Evolutionary conservation across 2,797 vertebrate species (phyloP).

Genomic region (Trachurus trachurus): DNA sequence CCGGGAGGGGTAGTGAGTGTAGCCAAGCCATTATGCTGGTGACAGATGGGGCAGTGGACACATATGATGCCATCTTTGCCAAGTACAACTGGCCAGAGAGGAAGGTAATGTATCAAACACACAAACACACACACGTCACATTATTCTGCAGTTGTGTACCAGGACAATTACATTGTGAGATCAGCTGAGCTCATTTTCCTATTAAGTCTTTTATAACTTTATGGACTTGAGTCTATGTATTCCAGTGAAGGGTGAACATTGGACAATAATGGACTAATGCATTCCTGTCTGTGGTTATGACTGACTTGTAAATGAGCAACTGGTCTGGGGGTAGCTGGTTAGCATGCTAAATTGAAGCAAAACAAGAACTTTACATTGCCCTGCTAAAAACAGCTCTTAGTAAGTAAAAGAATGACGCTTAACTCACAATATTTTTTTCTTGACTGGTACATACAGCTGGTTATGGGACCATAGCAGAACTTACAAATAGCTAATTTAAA

Average conservation of each 20-base stretch:
- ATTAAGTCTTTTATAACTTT: conserved; percentile 8
- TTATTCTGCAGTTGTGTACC: conserved; percentile 26
- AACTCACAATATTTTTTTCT: no score
- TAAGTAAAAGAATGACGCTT: no score
- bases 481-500: neutral
- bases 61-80: conserved; percentile 95
- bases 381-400: no score
- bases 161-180: conserved; percentile 1
- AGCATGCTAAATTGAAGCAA: no score
- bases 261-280: conserved; percentile 26
- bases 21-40: conserved; percentile 99
- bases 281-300: conserved; percentile 25
- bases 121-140: conserved; percentile 29
- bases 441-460: no score
- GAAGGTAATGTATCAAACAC: conserved; percentile 88
- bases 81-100: conserved; percentile 98
- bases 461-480: no score
- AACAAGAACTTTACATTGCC: no score
- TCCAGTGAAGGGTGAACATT: neutral
- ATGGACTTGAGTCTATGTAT: conserved; percentile 17
- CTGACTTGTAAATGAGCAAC: neutral
- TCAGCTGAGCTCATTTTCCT: conserved; percentile 28
- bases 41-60: conserved; percentile 97
- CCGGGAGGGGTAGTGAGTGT: conserved; percentile 96
- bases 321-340: no score